Conservation (phyloP, 2,888 invertebrate genomes). For the Lasioglossum leucozonium region DNA sequence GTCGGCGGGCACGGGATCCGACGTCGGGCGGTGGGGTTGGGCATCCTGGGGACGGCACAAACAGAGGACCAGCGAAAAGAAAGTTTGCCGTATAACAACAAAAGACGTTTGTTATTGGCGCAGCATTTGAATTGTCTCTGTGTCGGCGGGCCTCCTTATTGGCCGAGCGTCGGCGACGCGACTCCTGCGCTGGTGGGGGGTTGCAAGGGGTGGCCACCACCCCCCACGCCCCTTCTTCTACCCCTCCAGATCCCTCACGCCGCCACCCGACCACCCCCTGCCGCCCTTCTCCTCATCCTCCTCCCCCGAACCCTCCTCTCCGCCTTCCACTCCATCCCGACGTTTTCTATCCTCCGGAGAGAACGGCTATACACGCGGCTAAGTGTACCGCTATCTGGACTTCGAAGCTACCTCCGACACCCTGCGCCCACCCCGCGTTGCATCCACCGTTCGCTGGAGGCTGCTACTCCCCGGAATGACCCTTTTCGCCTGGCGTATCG, state of each 20-base stretch:
- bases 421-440: constrained; percentile 52
- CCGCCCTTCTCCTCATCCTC: constrained; percentile 40
- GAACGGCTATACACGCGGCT: constrained; percentile 76
- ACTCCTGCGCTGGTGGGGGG: constrained; percentile 77
- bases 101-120: constrained; percentile 85
- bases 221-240: constrained; percentile 61
- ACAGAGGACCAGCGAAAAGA: constrained; percentile 78
- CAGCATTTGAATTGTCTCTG: constrained; percentile 84
- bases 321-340: constrained; percentile 48
- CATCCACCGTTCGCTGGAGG: constrained; percentile 64
- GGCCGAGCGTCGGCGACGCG: constrained; percentile 80
- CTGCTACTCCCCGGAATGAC: constrained; percentile 72
- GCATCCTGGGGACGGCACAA: constrained; percentile 75
- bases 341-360: constrained; percentile 68
- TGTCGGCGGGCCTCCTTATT: constrained; percentile 82
- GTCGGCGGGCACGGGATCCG: constrained; percentile 54
- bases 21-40: constrained; percentile 59
- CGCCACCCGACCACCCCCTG: constrained; percentile 37
- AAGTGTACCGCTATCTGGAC: constrained; percentile 78
- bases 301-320: background rate
- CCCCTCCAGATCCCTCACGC: constrained; percentile 52
- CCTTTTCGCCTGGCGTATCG: constrained; percentile 70
- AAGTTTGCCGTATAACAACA: constrained; percentile 83
- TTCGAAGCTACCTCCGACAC: constrained; percentile 72
- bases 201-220: constrained; percentile 74